These are phyloP conservation scores for Cichladusa arquata DNA, from an alignment of 2,113 vertebrate species.

Conservation along the genomic window DNA sequence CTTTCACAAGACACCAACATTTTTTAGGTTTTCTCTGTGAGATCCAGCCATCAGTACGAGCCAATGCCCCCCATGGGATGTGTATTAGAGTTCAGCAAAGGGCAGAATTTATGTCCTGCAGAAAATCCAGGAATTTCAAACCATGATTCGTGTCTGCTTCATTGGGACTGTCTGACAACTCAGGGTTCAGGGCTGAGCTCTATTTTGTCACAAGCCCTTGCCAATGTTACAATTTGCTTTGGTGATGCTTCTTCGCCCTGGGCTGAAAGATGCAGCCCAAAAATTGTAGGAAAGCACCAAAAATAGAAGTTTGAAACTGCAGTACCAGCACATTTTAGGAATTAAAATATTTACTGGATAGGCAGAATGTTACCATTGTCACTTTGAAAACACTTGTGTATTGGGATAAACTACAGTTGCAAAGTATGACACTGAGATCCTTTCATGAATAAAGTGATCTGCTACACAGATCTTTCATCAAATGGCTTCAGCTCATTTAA, in stretches of 20 bases:
- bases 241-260: not conserved
- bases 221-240: not conserved
- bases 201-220: not conserved
- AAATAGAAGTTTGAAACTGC: not conserved
- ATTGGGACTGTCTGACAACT: not conserved
- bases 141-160: not conserved
- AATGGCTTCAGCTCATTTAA: constrained; percentile 6
- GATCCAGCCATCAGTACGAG: not conserved
- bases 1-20: not conserved
- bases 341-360: not conserved
- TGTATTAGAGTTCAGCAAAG: not conserved
- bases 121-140: not conserved
- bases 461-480: not conserved
- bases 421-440: not conserved
- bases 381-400: not conserved
- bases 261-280: not conserved
- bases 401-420: not conserved
- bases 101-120: not conserved
- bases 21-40: not conserved
- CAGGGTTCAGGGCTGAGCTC: not conserved
- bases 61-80: not conserved
- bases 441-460: not conserved
- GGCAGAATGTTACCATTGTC: not conserved
- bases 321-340: not conserved
- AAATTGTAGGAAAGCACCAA: not conserved